A percentile compares a stretch with the other conserved stretches of the same genome.
Evolutionary conservation across 23 tunicate species (phyloP).

Genomic region (Halocynthia aurantium): DNA sequence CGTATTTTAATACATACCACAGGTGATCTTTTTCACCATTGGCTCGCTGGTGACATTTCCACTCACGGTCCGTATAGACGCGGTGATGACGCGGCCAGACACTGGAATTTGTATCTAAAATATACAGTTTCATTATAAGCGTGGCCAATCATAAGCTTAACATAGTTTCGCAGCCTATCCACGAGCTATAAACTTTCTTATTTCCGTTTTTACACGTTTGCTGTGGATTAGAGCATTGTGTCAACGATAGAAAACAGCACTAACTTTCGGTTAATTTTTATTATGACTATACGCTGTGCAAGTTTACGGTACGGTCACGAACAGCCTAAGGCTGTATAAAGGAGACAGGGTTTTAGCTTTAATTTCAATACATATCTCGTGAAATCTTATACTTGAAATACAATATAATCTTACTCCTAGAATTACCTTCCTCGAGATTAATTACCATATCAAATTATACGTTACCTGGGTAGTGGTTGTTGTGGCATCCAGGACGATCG

Average conservation of each 20-base stretch:
- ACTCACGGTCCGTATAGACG: slow-evolving; percentile 26
- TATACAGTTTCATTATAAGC: too few species aligned
- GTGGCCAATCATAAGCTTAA: not conserved
- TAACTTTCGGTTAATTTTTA: too few species aligned
- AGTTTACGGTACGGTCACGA: too few species aligned
- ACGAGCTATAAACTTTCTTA: too few species aligned
- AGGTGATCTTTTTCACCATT: not conserved
- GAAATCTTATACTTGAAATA: not conserved
- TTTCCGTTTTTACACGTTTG: too few species aligned
- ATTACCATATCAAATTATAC: not conserved
- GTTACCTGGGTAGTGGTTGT: slow-evolving; percentile 25
- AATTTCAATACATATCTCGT: too few species aligned
- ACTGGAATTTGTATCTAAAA: slow-evolving; percentile 54
- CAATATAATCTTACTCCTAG: not conserved
- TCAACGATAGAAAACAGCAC: too few species aligned
- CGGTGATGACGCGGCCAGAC: slow-evolving; percentile 35
- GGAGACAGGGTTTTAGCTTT: too few species aligned
- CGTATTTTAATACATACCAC: slow-evolving; percentile 28
- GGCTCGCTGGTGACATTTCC: slow-evolving; percentile 51
- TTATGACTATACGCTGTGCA: too few species aligned
- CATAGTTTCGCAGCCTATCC: too few species aligned
- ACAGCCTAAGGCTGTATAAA: too few species aligned
- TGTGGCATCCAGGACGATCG: slow-evolving; percentile 11
- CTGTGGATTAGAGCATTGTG: too few species aligned
- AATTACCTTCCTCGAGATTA: not conserved